phyloP scores from a whole-genome alignment of 2,888 invertebrate genomes.

The Urechis unicinctus region DNA sequence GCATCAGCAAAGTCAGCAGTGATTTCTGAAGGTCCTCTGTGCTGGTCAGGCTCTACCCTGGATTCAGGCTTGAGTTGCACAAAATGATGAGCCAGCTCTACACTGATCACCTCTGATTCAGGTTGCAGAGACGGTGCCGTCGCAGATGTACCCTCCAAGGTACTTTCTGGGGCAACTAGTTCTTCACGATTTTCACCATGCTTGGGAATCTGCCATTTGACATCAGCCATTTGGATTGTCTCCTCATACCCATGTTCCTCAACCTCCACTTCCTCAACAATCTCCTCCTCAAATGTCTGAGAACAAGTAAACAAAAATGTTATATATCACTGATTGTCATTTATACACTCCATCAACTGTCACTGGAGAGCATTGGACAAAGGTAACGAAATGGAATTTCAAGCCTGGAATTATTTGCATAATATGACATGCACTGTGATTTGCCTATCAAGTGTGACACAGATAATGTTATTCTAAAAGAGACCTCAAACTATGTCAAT shows the following conservation, averaged over 20 bases:
- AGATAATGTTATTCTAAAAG: not conserved
- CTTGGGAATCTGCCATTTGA: slow-evolving; percentile 23
- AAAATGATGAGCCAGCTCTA: slow-evolving; percentile 7
- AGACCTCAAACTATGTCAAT: not conserved
- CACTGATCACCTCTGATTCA: slow-evolving; percentile 11
- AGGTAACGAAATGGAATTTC: no score
- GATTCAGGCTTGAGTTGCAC: slow-evolving; percentile 15
- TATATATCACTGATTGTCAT: no score
- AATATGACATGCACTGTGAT: not conserved
- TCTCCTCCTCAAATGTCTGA: slow-evolving; percentile 18
- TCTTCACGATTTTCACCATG: not conserved
- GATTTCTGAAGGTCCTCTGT: slow-evolving; percentile 9
- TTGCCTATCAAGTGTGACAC: no score
- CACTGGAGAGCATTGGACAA: no score
- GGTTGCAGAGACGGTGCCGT: not conserved
- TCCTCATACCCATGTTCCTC: slow-evolving; percentile 23
- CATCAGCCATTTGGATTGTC: slow-evolving; percentile 25
- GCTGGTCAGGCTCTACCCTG: slow-evolving; percentile 1
- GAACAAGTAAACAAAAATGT: no score
- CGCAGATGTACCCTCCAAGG: slow-evolving; percentile 1
- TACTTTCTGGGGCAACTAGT: slow-evolving; percentile 7
- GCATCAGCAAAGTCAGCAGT: not conserved
- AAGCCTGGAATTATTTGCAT: no score
- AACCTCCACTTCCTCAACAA: slow-evolving; percentile 17
- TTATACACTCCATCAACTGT: no score